Evolutionary conservation across 2,797 vertebrate species (phyloP).

Genomic region (Rhynchotus rufescens): DNA sequence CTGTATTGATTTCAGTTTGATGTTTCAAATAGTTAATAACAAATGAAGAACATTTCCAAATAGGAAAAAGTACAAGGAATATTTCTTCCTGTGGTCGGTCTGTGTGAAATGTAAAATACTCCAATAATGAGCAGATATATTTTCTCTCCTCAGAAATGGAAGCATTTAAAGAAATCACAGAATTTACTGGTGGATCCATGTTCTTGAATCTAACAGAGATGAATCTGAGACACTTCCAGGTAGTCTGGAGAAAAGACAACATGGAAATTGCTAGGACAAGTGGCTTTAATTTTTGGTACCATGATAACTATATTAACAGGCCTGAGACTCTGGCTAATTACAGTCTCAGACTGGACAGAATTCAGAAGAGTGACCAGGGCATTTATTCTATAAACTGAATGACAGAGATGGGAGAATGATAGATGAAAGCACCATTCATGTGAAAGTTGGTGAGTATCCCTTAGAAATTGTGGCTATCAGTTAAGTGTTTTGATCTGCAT

Average conservation of each 20-base stretch:
- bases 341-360: background rate
- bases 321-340: background rate
- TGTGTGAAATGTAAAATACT: background rate
- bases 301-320: background rate
- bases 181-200: background rate
- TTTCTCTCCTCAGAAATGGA: background rate
- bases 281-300: background rate
- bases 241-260: background rate
- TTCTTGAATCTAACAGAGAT: background rate
- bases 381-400: background rate
- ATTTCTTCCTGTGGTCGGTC: background rate
- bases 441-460: background rate
- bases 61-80: background rate
- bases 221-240: background rate
- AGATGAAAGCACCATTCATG: background rate
- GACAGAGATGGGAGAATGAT: background rate
- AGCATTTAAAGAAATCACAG: background rate
- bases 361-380: background rate
- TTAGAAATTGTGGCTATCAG: background rate
- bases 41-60: background rate
- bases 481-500: background rate
- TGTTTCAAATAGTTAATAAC: background rate
- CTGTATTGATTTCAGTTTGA: background rate
- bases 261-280: background rate
- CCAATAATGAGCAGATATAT: background rate